phyloP scores from a whole-genome alignment of 2,113 vertebrate genomes.

The Cochlearius cochlearius region DNA sequence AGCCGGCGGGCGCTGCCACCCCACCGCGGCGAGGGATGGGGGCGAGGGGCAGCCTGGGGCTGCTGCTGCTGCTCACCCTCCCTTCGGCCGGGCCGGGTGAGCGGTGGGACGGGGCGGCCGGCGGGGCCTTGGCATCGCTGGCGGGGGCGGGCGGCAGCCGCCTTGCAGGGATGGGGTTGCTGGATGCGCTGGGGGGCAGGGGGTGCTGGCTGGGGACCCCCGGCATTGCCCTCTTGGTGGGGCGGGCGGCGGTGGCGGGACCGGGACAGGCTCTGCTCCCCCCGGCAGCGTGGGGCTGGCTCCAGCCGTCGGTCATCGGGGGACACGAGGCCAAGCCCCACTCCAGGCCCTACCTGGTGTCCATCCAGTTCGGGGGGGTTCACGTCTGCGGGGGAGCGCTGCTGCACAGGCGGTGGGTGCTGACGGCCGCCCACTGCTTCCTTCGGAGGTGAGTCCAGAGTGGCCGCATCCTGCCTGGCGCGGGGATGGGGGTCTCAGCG shows the following conservation, averaged over 20 bases:
- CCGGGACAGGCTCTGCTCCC: rapidly evolving
- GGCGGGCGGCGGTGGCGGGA: rapidly evolving
- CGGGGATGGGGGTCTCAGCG: rapidly evolving
- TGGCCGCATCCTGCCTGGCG: background rate
- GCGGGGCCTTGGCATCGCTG: rapidly evolving
- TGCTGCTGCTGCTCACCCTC: background rate
- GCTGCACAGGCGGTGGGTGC: constrained; percentile 10
- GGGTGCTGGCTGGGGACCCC: background rate
- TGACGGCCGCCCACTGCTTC: constrained; percentile 63
- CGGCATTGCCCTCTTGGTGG: background rate
- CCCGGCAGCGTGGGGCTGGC: background rate
- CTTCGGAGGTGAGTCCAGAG: rapidly evolving
- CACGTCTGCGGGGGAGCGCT: background rate
- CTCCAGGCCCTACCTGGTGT: constrained; percentile 80
- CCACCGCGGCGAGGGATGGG: background rate
- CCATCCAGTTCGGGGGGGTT: rapidly evolving
- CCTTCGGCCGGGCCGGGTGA: rapidly evolving
- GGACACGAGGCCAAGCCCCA: constrained; percentile 62
- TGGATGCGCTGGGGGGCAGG: no score
- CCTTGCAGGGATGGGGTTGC: background rate
- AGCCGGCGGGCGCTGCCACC: background rate
- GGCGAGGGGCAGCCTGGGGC: background rate
- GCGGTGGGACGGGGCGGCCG: rapidly evolving
- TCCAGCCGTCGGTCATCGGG: constrained; percentile 58
- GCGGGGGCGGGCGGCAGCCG: background rate